These are phyloP conservation scores for Cololabis saira DNA, from an alignment of 2,113 vertebrate genomes.

Conservation along the genomic window DNA sequence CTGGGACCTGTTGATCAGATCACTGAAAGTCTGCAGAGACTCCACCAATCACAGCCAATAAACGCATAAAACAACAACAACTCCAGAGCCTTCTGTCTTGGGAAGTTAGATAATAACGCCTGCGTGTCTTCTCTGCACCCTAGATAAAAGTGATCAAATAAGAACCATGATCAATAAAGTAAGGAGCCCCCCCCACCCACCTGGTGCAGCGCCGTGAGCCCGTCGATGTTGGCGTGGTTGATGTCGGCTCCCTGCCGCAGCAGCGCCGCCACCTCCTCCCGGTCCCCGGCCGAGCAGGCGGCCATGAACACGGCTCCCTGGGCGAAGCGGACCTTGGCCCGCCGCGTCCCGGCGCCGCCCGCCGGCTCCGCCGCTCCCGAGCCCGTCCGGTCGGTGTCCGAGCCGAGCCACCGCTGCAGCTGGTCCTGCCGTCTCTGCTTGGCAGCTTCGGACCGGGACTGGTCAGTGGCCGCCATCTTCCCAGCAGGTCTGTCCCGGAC, in stretches of 20 bases:
- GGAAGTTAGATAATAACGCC: no score
- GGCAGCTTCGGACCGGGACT: slow-evolving; percentile 86
- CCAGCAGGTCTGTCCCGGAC: slow-evolving; percentile 82
- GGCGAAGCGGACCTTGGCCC: slow-evolving; percentile 82
- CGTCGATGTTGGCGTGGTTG: slow-evolving; percentile 87
- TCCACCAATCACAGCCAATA: slow-evolving; percentile 6
- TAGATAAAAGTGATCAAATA: no score
- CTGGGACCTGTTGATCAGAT: slow-evolving; percentile 19
- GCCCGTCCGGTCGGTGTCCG: slow-evolving; percentile 80
- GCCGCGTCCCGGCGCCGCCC: slow-evolving; percentile 59
- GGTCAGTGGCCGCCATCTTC: slow-evolving; percentile 89
- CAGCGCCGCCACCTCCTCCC: slow-evolving; percentile 84
- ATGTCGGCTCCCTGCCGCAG: slow-evolving; percentile 85
- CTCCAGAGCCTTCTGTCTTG: no score
- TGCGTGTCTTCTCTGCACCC: no score
- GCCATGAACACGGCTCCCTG: slow-evolving; percentile 89
- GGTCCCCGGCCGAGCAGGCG: slow-evolving; percentile 86
- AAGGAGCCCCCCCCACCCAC: slow-evolving; percentile 46
- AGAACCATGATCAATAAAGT: no score
- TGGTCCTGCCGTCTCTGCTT: slow-evolving; percentile 86
- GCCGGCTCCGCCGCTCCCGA: slow-evolving; percentile 51
- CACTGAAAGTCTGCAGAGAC: neutral
- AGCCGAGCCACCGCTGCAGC: slow-evolving; percentile 84
- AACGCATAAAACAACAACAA: slow-evolving; percentile 5
- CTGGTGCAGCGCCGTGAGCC: slow-evolving; percentile 86